Percentiles rank a stretch among this genome's conserved stretches.
These are phyloP conservation scores for Micrasema minimum DNA, from an alignment of 1,140 invertebrate species.

Conservation along the genomic window DNA sequence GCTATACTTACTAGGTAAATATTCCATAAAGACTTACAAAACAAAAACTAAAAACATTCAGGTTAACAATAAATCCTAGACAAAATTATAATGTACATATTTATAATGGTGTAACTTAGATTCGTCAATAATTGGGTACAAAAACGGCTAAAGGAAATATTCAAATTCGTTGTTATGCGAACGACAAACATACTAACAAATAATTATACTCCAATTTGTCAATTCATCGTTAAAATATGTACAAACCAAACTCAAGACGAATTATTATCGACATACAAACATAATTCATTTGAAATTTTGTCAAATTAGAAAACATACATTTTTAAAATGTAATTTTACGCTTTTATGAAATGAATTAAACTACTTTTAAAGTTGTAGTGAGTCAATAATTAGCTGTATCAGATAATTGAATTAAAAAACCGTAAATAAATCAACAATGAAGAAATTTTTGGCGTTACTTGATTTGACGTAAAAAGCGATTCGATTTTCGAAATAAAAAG, in stretches of 20 bases:
- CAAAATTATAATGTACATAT: constrained; percentile 42
- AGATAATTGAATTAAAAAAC: not conserved
- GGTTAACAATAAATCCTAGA: constrained; percentile 21
- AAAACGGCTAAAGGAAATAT: not conserved
- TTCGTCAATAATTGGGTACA: not conserved
- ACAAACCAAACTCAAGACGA: no score
- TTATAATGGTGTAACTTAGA: constrained; percentile 24
- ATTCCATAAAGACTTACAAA: constrained; percentile 39
- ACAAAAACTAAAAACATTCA: constrained; percentile 34
- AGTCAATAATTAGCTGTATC: not conserved
- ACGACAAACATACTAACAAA: no score
- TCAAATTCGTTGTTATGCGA: no score
- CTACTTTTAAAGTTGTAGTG: not conserved
- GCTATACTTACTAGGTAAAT: constrained; percentile 25
- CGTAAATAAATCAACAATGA: not conserved
- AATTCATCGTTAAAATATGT: no score
- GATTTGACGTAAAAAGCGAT: no score
- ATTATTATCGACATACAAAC: no score
- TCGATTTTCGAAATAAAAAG: no score
- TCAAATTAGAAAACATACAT: constrained; percentile 4
- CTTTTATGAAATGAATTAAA: not conserved
- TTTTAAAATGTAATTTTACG: no score
- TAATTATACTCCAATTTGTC: no score
- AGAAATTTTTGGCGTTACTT: no score
- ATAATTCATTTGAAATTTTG: no score